phyloP scores from a whole-genome alignment of 1,140 invertebrate genomes.

The Aphis craccivora region DNA sequence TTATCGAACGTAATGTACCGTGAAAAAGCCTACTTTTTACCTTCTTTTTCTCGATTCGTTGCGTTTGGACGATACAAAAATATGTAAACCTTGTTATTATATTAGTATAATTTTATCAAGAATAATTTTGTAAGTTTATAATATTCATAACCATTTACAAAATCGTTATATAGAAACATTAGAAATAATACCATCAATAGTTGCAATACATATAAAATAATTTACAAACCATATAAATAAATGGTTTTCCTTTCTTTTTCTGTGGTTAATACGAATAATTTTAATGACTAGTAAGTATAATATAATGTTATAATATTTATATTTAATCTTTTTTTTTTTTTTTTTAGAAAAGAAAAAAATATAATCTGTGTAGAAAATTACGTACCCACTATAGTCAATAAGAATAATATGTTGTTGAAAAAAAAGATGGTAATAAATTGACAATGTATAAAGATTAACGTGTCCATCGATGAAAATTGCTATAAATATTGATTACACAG shows the following conservation, averaged over 20 bases:
- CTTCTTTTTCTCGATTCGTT: neutral
- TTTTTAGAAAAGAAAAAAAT: too few relatives aligned
- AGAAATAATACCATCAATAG: too few relatives aligned
- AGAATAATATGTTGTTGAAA: too few relatives aligned
- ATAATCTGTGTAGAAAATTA: neutral
- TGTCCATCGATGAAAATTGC: too few relatives aligned
- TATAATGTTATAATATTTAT: too few relatives aligned
- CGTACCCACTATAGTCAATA: neutral
- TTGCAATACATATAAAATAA: too few relatives aligned
- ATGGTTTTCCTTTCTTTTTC: neutral
- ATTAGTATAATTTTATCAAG: neutral
- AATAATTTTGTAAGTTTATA: neutral
- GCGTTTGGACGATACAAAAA: neutral
- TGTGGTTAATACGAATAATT: neutral
- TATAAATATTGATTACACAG: too few relatives aligned
- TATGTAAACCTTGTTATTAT: neutral
- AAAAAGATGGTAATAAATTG: too few relatives aligned
- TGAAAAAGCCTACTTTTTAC: neutral
- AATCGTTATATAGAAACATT: too few relatives aligned
- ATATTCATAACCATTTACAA: neutral
- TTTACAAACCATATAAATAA: neutral
- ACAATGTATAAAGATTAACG: too few relatives aligned
- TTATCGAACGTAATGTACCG: neutral
- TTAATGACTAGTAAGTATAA: neutral
- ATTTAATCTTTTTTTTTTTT: too few relatives aligned